Evolutionary conservation across 2,888 invertebrate species (phyloP).

Genomic region (Aricia artaxerxes): DNA sequence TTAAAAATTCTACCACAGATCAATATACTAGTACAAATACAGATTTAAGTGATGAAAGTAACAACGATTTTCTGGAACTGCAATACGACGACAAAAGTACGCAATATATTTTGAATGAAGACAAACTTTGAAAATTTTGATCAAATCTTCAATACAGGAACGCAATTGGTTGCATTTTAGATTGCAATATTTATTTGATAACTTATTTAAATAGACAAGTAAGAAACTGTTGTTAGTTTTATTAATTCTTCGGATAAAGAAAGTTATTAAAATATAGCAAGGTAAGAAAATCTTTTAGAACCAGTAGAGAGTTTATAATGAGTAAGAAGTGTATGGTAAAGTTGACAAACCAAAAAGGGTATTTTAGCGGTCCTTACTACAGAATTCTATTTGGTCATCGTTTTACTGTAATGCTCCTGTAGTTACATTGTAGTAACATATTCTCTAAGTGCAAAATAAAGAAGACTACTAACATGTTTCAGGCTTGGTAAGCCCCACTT

Average conservation of each 20-base stretch:
- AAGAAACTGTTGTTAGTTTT: not conserved
- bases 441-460: not conserved
- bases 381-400: too few relatives aligned
- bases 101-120: not conserved
- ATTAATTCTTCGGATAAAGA: not conserved
- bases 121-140: not conserved
- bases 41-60: not conserved
- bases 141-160: not conserved
- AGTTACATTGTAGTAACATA: not conserved
- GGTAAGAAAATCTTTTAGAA: not conserved
- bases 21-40: not conserved
- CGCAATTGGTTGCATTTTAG: not conserved
- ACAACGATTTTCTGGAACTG: not conserved
- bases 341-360: too few relatives aligned
- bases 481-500: constrained; percentile 75
- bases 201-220: not conserved
- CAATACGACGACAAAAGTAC: not conserved
- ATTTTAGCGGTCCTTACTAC: too few relatives aligned
- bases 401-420: not conserved
- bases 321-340: too few relatives aligned
- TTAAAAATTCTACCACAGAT: constrained; percentile 29
- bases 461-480: constrained; percentile 40
- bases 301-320: too few relatives aligned
- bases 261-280: not conserved
- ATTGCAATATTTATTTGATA: not conserved